Conservation (phyloP, 2,113 vertebrate species). For the Columba janthina region DNA sequence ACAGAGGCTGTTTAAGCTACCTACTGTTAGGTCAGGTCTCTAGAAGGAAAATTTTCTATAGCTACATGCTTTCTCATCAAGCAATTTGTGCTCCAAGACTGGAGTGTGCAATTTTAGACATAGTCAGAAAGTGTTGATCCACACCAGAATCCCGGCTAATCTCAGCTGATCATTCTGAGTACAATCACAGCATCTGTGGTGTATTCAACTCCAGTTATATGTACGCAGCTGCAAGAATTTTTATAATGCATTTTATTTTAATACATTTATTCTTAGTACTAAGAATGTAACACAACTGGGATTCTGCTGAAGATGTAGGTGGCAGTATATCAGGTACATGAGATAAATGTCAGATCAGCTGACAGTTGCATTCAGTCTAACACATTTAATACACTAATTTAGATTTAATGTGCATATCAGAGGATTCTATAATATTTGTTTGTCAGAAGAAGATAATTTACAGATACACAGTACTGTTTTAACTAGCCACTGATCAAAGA, state of each 20-base stretch:
- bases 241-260: neutral
- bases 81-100: neutral
- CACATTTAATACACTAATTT: slow-evolving; percentile 39
- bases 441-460: neutral
- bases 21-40: neutral
- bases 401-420: slow-evolving; percentile 31
- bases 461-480: neutral
- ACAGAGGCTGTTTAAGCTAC: neutral
- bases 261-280: neutral
- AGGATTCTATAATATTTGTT: neutral
- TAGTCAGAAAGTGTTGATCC: neutral
- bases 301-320: neutral
- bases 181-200: neutral
- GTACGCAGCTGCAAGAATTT: neutral
- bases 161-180: neutral
- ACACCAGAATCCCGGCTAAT: neutral
- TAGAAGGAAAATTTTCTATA: neutral
- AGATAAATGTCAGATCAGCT: slow-evolving; percentile 22
- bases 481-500: neutral
- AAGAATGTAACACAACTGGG: neutral
- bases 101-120: neutral
- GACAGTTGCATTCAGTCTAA: neutral
- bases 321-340: neutral
- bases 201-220: neutral
- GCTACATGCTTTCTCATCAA: neutral